Percentiles rank a stretch among this genome's conserved stretches.
These are phyloP conservation scores for Caenorhabditis japonica DNA, from an alignment of 2,888 invertebrate genomes.

Conservation along the genomic window DNA sequence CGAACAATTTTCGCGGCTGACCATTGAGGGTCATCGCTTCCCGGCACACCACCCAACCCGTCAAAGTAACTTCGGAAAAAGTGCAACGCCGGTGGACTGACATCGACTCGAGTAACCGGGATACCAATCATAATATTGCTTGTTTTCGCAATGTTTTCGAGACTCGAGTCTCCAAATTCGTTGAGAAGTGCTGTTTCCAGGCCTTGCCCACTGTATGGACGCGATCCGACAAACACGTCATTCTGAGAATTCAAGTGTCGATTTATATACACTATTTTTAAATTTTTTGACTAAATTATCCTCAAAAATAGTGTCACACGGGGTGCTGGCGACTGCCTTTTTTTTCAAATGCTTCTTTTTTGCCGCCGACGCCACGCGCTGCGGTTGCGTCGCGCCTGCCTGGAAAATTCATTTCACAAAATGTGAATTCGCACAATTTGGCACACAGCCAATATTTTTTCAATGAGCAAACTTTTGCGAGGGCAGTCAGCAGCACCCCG, in stretches of 20 bases:
- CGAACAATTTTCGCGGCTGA: slow-evolving; percentile 68
- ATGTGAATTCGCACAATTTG: too few species aligned
- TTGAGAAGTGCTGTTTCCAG: slow-evolving; percentile 20
- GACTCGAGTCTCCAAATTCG: slow-evolving; percentile 24
- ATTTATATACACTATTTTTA: too few species aligned
- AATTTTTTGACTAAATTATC: too few species aligned
- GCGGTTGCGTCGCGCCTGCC: too few species aligned
- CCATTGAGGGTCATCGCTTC: slow-evolving; percentile 20
- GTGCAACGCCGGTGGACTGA: slow-evolving; percentile 93
- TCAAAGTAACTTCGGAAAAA: slow-evolving; percentile 88
- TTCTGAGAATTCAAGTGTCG: slow-evolving; percentile 35
- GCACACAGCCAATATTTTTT: too few species aligned
- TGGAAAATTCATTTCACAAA: too few species aligned
- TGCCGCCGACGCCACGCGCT: too few species aligned
- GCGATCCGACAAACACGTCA: slow-evolving; percentile 78
- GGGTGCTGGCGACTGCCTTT: too few species aligned
- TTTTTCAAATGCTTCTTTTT: too few species aligned
- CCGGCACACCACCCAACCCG: slow-evolving; percentile 2
- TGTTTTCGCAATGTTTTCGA: slow-evolving; percentile 11
- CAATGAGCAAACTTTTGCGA: too few species aligned
- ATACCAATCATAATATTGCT: slow-evolving; percentile 82
- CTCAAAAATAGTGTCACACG: too few species aligned
- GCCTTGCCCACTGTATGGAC: slow-evolving; percentile 88
- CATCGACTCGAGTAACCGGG: slow-evolving; percentile 89
- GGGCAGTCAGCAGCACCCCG: too few species aligned